Evolutionary conservation across 2,113 vertebrate genomes (phyloP).

Genomic region (Phrynosoma blainvillii): DNA sequence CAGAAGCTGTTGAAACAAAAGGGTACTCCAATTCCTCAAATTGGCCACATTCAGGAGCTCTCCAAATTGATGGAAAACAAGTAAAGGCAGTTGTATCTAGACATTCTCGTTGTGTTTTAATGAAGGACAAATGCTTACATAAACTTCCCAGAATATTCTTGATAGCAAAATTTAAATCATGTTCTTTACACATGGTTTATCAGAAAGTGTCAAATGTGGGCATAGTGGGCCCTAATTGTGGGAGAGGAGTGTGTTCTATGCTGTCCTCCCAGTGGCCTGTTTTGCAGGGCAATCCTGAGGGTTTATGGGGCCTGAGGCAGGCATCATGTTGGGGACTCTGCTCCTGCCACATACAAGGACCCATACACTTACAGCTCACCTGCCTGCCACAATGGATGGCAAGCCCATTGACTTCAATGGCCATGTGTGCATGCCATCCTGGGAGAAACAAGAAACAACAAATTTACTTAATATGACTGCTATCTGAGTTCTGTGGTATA

Average conservation of each 20-base stretch:
- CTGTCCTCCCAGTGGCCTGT: too few species aligned
- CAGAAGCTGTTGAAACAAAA: neutral
- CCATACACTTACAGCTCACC: too few species aligned
- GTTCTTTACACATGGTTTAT: neutral
- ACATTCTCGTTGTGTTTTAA: neutral
- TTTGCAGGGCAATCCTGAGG: too few species aligned
- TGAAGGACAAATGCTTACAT: too few species aligned
- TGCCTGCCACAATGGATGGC: too few species aligned
- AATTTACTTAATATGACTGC: slow-evolving; percentile 16
- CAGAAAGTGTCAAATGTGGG: neutral
- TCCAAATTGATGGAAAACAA: neutral
- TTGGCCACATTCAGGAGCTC: neutral
- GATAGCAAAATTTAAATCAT: neutral
- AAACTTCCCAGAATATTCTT: neutral
- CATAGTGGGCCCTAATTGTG: too few species aligned
- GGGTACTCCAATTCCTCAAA: neutral
- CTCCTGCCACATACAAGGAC: neutral
- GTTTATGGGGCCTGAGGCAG: too few species aligned
- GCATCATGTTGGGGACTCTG: too few species aligned
- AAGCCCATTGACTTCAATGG: too few species aligned
- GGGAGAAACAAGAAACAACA: too few species aligned
- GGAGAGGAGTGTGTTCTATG: too few species aligned
- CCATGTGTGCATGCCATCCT: too few species aligned
- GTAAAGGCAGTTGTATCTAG: neutral
- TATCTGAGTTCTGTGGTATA: neutral